Evolutionary conservation across 2,797 vertebrate genomes (phyloP), one percentile per base, ranked within the genome.

Genomic region (Tachyglossus aculeatus): DNA sequence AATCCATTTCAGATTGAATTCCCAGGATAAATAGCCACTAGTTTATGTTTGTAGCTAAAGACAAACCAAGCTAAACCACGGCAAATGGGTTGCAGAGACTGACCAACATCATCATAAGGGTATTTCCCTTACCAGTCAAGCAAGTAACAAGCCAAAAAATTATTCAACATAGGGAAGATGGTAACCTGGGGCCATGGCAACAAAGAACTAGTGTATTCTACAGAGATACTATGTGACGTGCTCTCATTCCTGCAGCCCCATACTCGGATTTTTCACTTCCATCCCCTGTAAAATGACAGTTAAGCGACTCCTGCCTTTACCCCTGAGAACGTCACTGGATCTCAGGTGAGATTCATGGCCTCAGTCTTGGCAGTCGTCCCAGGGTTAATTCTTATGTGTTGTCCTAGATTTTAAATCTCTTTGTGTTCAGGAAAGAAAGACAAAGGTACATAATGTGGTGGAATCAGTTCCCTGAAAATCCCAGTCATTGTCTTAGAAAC

Each of bases 401-500:
- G 9, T 16, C 7, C 6, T 11, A 48, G 8, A 31, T 57, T 69
- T 62, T 36, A 61, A 52, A 63, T 65, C 56, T 67, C 19, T 39
- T 14, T 9, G 11, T 29, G 29, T 44, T 70, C 19, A 18, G 6
- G 24, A 3, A 4, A 60, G 1, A 25, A 72, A 82, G 77, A 63
- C 4, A 52, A n/a, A n/a, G 32, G 19, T 27, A 32, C 2, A 9
- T 25, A 47, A 27, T 19, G 33, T 5, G 40, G 13, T 22, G 7
- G 63, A 59, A 38, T 16, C 50, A 0, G 6, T 50, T 73, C 63
- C 13, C 73, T 14, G 73, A 76, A 83, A 13, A 48, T 22, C 21
- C 52, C 15, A 53, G 19, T 38, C 71, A 43, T 62, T 71, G 53
- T 25, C 50, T 75, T 51, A 60, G 48, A 74, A 63, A 31, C 3